phyloP scores from a whole-genome alignment of 2,797 vertebrate genomes.

The Miichthys miiuy region DNA sequence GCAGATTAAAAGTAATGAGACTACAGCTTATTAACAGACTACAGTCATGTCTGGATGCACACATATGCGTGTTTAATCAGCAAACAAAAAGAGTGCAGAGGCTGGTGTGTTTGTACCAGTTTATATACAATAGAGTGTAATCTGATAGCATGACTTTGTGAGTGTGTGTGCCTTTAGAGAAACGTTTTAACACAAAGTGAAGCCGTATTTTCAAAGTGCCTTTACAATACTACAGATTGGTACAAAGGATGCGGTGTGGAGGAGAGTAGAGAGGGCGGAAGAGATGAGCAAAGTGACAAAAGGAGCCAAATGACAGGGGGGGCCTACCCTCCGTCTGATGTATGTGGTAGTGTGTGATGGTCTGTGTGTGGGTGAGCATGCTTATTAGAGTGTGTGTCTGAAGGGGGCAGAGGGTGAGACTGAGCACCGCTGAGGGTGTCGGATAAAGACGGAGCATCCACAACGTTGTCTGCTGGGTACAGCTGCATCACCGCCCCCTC shows the following conservation, averaged over 20 bases:
- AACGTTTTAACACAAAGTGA: conserved; percentile 54
- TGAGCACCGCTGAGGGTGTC: conserved; percentile 74
- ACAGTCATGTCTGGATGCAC: conserved; percentile 62
- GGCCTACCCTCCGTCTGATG: conserved; percentile 80
- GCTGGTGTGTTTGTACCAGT: conserved; percentile 43
- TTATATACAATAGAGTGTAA: conserved; percentile 57
- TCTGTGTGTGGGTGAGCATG: conserved; percentile 70
- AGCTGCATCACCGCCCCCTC: conserved; percentile 93
- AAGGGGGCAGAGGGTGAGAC: conserved; percentile 69
- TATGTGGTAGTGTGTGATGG: conserved; percentile 80
- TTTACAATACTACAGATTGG: conserved; percentile 69
- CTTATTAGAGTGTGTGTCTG: conserved; percentile 69
- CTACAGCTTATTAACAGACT: conserved; percentile 64
- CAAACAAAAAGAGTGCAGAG: conserved; percentile 57
- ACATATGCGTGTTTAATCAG: conserved; percentile 48
- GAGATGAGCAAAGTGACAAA: not conserved
- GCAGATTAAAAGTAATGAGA: conserved; percentile 70
- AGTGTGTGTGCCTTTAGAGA: conserved; percentile 42
- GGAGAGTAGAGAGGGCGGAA: not conserved
- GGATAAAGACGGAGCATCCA: conserved; percentile 71
- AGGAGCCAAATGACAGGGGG: not conserved
- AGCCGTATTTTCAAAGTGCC: conserved; percentile 74
- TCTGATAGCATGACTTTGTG: conserved; percentile 54
- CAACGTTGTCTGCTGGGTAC: conserved; percentile 84
- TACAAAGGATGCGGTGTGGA: conserved; percentile 57